phyloP scores from a whole-genome alignment of 2,797 vertebrate species.

The Gallirallus australis region DNA sequence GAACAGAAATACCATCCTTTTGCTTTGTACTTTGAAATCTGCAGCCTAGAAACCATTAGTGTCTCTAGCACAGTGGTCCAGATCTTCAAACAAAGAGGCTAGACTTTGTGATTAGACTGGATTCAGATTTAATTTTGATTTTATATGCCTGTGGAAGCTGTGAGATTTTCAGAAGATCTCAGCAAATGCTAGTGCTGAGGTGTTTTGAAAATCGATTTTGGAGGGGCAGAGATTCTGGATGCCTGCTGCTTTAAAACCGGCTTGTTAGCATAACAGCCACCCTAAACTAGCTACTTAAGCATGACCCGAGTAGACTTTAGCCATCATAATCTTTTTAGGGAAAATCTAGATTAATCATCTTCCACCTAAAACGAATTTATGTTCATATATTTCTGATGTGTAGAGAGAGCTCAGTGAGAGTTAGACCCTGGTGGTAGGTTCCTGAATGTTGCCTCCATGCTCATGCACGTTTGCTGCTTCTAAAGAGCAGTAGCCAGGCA shows the following conservation, averaged over 20 bases:
- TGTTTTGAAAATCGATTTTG: not conserved
- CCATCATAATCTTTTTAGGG: not conserved
- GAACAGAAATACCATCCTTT: not conserved
- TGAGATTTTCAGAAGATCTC: not conserved
- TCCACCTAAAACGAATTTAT: not conserved
- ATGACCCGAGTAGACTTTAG: not conserved
- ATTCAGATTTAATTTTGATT: slow-evolving; percentile 6
- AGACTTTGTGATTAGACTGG: not conserved
- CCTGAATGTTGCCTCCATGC: not conserved
- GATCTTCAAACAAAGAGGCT: not conserved
- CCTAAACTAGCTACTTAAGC: not conserved
- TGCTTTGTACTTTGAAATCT: not conserved
- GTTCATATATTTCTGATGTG: rapidly evolving
- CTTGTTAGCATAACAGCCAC: not conserved
- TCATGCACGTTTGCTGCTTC: not conserved
- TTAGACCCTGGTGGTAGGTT: not conserved
- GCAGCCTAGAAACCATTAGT: not conserved
- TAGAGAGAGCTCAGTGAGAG: not conserved
- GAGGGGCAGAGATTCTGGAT: not conserved
- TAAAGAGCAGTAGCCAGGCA: not conserved
- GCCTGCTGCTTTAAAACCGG: not conserved
- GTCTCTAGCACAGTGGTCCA: slow-evolving; percentile 26
- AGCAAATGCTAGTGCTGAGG: not conserved
- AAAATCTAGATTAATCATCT: not conserved
- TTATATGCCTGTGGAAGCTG: not conserved